phyloP scores from a whole-genome alignment of 92 coral and sea anemone genomes.

The Palythoa grandis region DNA sequence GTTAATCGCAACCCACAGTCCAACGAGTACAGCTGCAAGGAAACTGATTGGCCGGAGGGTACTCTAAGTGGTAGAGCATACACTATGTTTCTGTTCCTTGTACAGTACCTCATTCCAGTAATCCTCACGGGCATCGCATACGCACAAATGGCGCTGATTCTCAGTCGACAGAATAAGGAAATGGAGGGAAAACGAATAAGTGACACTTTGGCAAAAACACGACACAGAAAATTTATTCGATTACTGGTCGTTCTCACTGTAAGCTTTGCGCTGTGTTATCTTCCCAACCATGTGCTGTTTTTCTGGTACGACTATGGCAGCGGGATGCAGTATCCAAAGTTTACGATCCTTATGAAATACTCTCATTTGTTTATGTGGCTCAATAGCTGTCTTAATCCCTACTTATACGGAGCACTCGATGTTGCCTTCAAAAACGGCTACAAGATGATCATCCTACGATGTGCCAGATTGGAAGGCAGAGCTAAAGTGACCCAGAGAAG shows the following conservation, averaged over 20 bases:
- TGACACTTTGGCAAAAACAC: conserved; percentile 67
- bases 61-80: conserved; percentile 62
- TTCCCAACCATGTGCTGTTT: conserved; percentile 93
- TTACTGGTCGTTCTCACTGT: conserved; percentile 83
- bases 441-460: conserved; percentile 70
- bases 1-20: conserved; percentile 56
- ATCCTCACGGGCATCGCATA: conserved; percentile 79
- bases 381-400: conserved; percentile 93
- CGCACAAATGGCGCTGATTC: conserved; percentile 79
- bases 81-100: conserved; percentile 79
- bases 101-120: conserved; percentile 76
- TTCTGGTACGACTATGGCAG: conserved; percentile 94
- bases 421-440: conserved; percentile 83
- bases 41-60: conserved; percentile 67
- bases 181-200: conserved; percentile 71
- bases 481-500: conserved; percentile 77
- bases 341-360: conserved; percentile 89
- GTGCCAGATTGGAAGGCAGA: conserved; percentile 83
- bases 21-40: conserved; percentile 83
- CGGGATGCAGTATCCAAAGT: conserved; percentile 78
- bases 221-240: conserved; percentile 87
- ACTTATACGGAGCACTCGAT: conserved; percentile 94
- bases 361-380: conserved; percentile 94
- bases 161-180: conserved; percentile 69
- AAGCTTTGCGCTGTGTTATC: conserved; percentile 91